phyloP scores from a whole-genome alignment of 2,888 invertebrate species.

The Apamea monoglypha region DNA sequence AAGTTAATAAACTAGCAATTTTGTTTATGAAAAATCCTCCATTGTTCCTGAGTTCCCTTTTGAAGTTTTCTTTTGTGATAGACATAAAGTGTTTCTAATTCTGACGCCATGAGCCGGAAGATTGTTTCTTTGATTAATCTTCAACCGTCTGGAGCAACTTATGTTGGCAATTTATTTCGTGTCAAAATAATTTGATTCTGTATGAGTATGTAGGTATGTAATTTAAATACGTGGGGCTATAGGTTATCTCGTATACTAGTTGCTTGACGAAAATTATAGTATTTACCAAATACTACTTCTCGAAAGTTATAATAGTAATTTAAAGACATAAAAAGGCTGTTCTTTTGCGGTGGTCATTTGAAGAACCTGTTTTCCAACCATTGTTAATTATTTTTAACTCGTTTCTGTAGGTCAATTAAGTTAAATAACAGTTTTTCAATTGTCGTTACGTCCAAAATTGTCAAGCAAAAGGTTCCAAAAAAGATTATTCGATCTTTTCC shows the following conservation, averaged over 20 bases:
- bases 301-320: conserved; percentile 30
- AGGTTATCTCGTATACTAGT: neutral
- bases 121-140: conserved; percentile 79
- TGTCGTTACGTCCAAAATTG: neutral
- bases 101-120: conserved; percentile 74
- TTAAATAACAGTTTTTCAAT: conserved; percentile 8
- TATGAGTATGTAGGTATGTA: conserved; percentile 2
- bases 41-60: conserved; percentile 61
- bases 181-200: conserved; percentile 44
- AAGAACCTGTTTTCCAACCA: neutral
- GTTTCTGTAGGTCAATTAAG: neutral
- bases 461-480: neutral
- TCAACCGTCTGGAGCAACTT: conserved; percentile 65
- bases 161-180: conserved; percentile 55
- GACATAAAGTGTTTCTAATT: conserved; percentile 78
- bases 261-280: conserved; percentile 12
- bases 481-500: conserved; percentile 34
- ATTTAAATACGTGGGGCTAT: neutral
- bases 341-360: neutral
- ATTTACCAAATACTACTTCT: neutral
- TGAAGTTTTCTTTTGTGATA: conserved; percentile 78
- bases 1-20: conserved; percentile 71
- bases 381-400: neutral
- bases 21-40: conserved; percentile 66
- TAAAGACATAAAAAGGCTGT: neutral